Percentiles rank a stretch among this genome's conserved stretches.
Conservation (phyloP, 2,888 invertebrate species). For the Boloria euphrosyne region DNA sequence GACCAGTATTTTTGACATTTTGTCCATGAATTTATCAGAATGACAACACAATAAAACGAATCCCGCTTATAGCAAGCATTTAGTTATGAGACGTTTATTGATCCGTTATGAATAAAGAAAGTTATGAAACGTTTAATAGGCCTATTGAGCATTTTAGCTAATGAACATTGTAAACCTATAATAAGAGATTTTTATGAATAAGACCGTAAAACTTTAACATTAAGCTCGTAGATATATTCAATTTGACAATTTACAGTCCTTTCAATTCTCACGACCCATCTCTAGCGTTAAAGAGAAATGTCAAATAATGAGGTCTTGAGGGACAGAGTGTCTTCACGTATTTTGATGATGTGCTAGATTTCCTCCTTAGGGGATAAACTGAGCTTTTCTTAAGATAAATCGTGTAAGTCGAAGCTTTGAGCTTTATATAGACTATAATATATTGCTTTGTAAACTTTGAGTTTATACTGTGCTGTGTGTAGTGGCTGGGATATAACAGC, state of each 20-base stretch:
- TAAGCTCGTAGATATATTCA: too few species aligned
- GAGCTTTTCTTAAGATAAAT: constrained; percentile 19
- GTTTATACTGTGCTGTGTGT: neutral
- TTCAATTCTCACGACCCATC: neutral
- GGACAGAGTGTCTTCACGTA: constrained; percentile 18
- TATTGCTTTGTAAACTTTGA: constrained; percentile 13
- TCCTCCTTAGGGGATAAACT: constrained; percentile 14
- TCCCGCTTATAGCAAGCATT: too few species aligned
- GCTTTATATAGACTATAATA: constrained; percentile 7
- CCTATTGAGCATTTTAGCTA: too few species aligned
- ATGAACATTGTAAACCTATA: too few species aligned
- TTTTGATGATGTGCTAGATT: constrained; percentile 22
- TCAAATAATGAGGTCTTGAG: constrained; percentile 20
- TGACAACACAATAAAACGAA: too few species aligned
- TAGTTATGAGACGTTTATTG: too few species aligned
- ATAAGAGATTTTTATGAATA: too few species aligned
- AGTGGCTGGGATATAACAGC: neutral
- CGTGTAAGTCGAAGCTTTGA: constrained; percentile 8
- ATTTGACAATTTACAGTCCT: neutral
- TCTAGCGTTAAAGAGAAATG: neutral
- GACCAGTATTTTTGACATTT: too few species aligned
- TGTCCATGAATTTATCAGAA: too few species aligned
- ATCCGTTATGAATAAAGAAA: too few species aligned
- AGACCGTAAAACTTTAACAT: too few species aligned
- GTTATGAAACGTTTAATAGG: too few species aligned